phyloP scores from a whole-genome alignment of 2,113 vertebrate genomes.

The Ornithorhynchus anatinus region DNA sequence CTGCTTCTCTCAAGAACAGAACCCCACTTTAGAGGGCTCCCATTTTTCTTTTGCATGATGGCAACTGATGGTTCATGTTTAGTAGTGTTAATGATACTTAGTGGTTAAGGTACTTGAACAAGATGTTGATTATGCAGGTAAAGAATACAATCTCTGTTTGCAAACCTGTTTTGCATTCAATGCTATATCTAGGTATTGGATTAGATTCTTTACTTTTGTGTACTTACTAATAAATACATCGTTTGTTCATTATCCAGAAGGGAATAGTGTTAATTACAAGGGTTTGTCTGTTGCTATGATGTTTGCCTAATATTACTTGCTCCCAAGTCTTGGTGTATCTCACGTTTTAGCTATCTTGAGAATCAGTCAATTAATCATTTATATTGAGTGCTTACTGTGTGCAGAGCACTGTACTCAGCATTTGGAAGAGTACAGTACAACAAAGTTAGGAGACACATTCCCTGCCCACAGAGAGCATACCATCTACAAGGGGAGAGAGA shows the following conservation, averaged over 20 bases:
- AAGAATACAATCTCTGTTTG: not conserved
- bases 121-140: not conserved
- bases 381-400: too few relatives aligned
- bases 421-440: too few relatives aligned
- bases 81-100: not conserved
- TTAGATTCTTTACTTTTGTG: not conserved
- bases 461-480: too few relatives aligned
- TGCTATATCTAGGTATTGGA: not conserved
- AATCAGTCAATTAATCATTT: not conserved
- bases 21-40: too few relatives aligned
- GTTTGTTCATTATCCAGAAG: not conserved
- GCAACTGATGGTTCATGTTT: fast-evolving
- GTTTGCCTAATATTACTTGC: not conserved
- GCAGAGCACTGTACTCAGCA: too few relatives aligned
- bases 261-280: not conserved
- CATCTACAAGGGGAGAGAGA: too few relatives aligned
- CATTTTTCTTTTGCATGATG: fast-evolving
- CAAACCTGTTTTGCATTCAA: not conserved
- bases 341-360: not conserved
- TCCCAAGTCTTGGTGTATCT: not conserved
- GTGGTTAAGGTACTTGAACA: not conserved
- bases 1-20: too few relatives aligned
- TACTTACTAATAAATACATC: not conserved
- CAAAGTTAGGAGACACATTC: too few relatives aligned
- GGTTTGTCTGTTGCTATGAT: not conserved